Percentiles rank a stretch among this genome's conserved stretches.
Evolutionary conservation across 2,113 vertebrate species (phyloP).

Genomic region (Myotis yumanensis): DNA sequence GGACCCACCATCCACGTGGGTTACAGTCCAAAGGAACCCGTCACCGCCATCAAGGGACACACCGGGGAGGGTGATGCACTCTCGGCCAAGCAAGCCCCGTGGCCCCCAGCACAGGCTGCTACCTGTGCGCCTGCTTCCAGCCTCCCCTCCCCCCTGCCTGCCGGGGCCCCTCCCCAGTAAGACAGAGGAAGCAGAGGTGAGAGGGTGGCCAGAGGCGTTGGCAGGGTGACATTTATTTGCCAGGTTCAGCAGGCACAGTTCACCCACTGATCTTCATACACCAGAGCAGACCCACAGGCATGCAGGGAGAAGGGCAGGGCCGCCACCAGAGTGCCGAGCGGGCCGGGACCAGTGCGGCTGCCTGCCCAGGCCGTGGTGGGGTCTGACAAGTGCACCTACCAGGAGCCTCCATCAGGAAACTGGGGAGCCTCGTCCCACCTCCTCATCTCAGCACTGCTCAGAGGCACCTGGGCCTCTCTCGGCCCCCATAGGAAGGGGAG

Average conservation of each 20-base stretch:
- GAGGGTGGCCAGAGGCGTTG: slow-evolving; percentile 74
- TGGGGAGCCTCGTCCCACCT: slow-evolving; percentile 46
- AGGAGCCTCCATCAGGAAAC: slow-evolving; percentile 54
- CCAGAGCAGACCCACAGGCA: slow-evolving; percentile 80
- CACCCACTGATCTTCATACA: slow-evolving; percentile 75
- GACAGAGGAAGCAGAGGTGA: slow-evolving; percentile 74
- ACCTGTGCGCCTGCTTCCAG: slow-evolving; percentile 4
- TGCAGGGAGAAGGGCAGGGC: slow-evolving; percentile 75
- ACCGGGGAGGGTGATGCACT: neutral
- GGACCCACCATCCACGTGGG: neutral
- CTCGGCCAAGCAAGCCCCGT: slow-evolving; percentile 2
- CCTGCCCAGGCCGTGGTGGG: slow-evolving; percentile 69
- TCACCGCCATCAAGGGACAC: neutral
- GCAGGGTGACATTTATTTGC: slow-evolving; percentile 81
- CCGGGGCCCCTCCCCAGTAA: slow-evolving; percentile 56
- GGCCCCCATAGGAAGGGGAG: neutral
- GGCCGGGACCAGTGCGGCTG: slow-evolving; percentile 63
- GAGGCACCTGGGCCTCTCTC: slow-evolving; percentile 51
- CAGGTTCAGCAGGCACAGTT: slow-evolving; percentile 75
- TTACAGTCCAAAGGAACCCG: neutral
- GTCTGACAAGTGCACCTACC: slow-evolving; percentile 68
- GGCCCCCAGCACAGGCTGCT: neutral
- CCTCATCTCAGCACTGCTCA: slow-evolving; percentile 51
- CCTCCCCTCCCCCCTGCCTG: slow-evolving; percentile 56
- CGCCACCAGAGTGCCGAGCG: slow-evolving; percentile 61